These are phyloP conservation scores for Nothobranchius furzeri DNA, from an alignment of 2,113 vertebrate genomes.

Conservation along the genomic window DNA sequence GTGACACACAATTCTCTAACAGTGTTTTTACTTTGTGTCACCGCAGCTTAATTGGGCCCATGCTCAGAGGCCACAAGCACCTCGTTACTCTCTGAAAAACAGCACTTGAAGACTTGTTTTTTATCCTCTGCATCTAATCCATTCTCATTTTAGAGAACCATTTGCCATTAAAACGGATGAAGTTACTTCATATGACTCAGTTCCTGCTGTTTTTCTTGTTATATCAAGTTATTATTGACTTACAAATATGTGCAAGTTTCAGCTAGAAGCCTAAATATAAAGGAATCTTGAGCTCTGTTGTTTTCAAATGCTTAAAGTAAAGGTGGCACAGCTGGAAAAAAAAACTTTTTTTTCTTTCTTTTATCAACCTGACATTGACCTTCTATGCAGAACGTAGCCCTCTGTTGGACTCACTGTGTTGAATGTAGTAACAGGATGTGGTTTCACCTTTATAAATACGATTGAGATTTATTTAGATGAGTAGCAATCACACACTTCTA, in stretches of 20 bases:
- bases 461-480: too few relatives aligned
- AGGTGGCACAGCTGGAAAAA: constrained; percentile 13
- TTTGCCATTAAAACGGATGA: neutral
- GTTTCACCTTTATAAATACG: too few relatives aligned
- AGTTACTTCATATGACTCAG: constrained; percentile 13
- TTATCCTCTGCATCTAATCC: constrained; percentile 24
- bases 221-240: constrained; percentile 22
- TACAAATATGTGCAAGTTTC: constrained; percentile 25
- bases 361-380: constrained; percentile 22
- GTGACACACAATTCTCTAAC: constrained; percentile 18
- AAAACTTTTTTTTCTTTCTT: neutral
- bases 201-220: constrained; percentile 23
- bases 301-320: constrained; percentile 1
- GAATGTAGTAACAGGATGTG: too few relatives aligned
- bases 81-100: constrained; percentile 62
- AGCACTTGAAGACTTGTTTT: constrained; percentile 35
- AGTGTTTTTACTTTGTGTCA: constrained; percentile 44
- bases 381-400: neutral
- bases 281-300: neutral
- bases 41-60: constrained; percentile 52
- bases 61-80: constrained; percentile 36
- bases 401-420: too few relatives aligned
- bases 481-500: too few relatives aligned
- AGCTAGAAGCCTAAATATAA: constrained; percentile 1
- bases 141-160: neutral